Conservation (phyloP, 92 coral and sea anemone species). For the Chrysogorgia sp. region DNA sequence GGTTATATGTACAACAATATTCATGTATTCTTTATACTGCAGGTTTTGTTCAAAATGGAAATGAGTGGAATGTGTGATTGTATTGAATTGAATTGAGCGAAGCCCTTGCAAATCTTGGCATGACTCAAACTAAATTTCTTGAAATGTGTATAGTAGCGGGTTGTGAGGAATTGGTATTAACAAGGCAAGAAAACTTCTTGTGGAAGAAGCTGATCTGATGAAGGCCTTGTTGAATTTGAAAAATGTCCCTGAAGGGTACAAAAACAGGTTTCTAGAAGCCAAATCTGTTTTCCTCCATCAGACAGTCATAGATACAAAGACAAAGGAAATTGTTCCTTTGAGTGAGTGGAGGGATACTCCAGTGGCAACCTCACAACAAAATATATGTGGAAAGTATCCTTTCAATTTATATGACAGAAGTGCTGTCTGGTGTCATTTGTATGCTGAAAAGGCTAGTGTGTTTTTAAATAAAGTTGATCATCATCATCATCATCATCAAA, state of each 20-base stretch:
- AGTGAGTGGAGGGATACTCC: background rate
- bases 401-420: too few species aligned
- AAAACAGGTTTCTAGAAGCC: background rate
- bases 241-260: slow-evolving; percentile 5
- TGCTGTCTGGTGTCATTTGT: too few species aligned
- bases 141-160: slow-evolving; percentile 50
- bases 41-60: slow-evolving; percentile 56
- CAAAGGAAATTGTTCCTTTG: slow-evolving; percentile 2
- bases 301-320: slow-evolving; percentile 8
- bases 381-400: slow-evolving; percentile 7
- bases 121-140: slow-evolving; percentile 28
- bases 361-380: background rate
- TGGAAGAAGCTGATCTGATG: slow-evolving; percentile 10
- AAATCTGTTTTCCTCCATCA: slow-evolving; percentile 16
- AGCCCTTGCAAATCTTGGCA: slow-evolving; percentile 23
- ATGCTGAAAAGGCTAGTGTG: too few species aligned
- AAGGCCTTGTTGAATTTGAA: slow-evolving; percentile 2
- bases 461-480: background rate
- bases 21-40: too few species aligned
- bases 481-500: too few species aligned
- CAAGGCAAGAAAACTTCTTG: slow-evolving; percentile 14
- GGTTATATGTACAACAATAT: too few species aligned
- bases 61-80: slow-evolving; percentile 43
- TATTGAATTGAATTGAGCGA: slow-evolving; percentile 19
- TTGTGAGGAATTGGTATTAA: slow-evolving; percentile 46